These are phyloP conservation scores for Alosa alosa DNA, from an alignment of 2,113 vertebrate species.

Conservation along the genomic window DNA sequence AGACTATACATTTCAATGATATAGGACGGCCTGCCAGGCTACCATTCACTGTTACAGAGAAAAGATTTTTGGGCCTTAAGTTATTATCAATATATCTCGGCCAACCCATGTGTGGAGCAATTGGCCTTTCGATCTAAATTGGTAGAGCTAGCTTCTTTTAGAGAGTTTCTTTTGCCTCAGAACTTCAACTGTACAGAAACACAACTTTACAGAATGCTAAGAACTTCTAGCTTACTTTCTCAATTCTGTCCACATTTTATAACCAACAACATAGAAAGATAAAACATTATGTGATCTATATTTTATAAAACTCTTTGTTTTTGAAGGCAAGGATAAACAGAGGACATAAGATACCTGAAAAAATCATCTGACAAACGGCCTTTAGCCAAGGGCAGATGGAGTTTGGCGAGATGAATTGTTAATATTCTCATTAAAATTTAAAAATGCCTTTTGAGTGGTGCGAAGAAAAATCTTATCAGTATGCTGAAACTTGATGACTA, in stretches of 20 bases:
- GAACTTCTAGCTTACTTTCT: neutral
- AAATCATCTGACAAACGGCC: neutral
- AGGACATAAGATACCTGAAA: neutral
- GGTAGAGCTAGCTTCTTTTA: too few species aligned
- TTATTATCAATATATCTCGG: too few species aligned
- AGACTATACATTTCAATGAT: too few species aligned
- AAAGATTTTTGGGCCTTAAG: too few species aligned
- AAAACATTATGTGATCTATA: neutral
- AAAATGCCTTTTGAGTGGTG: neutral
- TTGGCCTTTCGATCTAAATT: too few species aligned
- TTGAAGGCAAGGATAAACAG: neutral
- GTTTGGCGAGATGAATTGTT: neutral
- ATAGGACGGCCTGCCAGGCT: too few species aligned
- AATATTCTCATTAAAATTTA: neutral
- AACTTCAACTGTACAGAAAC: neutral
- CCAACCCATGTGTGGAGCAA: too few species aligned
- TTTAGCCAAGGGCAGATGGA: neutral
- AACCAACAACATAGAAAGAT: neutral
- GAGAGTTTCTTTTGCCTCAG: too few species aligned
- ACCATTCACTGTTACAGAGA: too few species aligned
- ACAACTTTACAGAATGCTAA: neutral
- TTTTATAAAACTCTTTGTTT: neutral
- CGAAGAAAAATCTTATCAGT: neutral
- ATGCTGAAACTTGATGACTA: neutral
- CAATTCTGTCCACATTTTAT: neutral